Evolutionary conservation across 2,113 vertebrate species (phyloP).

Genomic region (Collichthys lucidus): DNA sequence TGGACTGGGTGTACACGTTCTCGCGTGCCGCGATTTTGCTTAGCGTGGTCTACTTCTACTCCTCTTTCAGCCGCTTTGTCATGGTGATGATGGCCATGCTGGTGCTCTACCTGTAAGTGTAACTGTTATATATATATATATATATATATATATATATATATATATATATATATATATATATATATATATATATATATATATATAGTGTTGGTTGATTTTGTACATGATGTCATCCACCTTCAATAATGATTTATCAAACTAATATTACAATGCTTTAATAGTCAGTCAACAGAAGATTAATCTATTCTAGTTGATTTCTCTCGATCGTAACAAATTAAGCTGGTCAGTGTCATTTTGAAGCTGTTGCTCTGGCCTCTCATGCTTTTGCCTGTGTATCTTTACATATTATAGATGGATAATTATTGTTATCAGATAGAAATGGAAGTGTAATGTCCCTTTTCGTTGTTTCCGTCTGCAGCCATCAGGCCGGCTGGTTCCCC

Average conservation of each 20-base stretch:
- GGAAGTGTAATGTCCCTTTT: background rate
- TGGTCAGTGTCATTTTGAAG: no score
- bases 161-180: background rate
- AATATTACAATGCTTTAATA: no score
- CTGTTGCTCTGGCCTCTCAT: no score
- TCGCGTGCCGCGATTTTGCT: conserved; percentile 92
- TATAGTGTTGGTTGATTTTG: no score
- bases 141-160: no score
- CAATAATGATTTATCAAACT: no score
- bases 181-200: background rate
- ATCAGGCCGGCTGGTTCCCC: conserved; percentile 97
- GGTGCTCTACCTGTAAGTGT: conserved; percentile 95
- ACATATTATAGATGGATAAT: background rate
- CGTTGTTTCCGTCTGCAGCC: conserved; percentile 79
- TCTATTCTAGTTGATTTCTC: no score
- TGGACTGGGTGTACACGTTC: conserved; percentile 96
- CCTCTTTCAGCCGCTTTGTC: conserved; percentile 96
- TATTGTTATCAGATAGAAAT: background rate
- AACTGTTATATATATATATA: background rate
- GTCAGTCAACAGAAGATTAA: no score
- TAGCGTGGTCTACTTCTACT: conserved; percentile 97
- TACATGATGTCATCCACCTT: no score
- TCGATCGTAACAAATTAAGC: no score
- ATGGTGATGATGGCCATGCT: conserved; percentile 98
- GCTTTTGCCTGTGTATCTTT: no score